Conservation (phyloP, 2,113 vertebrate species). For the Callospermophilus lateralis region DNA sequence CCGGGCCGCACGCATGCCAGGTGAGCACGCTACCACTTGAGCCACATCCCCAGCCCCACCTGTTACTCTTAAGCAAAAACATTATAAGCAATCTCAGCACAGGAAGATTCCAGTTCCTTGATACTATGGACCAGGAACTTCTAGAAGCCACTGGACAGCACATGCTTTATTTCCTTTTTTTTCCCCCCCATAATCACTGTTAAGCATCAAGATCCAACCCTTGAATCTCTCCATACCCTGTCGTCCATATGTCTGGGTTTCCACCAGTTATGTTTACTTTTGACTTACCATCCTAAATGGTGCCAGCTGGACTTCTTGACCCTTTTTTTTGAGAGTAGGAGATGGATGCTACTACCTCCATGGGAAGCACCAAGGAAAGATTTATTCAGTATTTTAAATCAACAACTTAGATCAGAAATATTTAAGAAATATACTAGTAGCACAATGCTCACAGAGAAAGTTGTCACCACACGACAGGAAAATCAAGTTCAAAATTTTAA, state of each 20-base stretch:
- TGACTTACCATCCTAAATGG: neutral
- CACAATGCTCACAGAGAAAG: neutral
- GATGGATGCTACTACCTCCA: neutral
- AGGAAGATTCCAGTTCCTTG: neutral
- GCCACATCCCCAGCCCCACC: neutral
- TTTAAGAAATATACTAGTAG: neutral
- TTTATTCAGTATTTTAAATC: conserved; percentile 35
- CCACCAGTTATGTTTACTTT: neutral
- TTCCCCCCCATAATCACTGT: neutral
- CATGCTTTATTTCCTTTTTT: neutral
- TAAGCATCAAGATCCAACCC: neutral
- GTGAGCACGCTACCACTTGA: too few species aligned
- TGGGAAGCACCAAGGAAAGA: neutral
- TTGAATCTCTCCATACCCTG: neutral
- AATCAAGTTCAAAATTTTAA: conserved; percentile 44
- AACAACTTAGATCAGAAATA: neutral
- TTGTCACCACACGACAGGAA: neutral
- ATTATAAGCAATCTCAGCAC: neutral
- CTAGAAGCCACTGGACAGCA: neutral
- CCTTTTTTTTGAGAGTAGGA: neutral
- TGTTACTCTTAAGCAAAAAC: neutral
- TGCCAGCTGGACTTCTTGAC: neutral
- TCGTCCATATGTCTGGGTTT: neutral
- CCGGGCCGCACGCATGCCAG: too few species aligned
- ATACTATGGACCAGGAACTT: neutral